Conservation (phyloP, 1,140 invertebrate genomes). For the Lordiphosa mommai region DNA sequence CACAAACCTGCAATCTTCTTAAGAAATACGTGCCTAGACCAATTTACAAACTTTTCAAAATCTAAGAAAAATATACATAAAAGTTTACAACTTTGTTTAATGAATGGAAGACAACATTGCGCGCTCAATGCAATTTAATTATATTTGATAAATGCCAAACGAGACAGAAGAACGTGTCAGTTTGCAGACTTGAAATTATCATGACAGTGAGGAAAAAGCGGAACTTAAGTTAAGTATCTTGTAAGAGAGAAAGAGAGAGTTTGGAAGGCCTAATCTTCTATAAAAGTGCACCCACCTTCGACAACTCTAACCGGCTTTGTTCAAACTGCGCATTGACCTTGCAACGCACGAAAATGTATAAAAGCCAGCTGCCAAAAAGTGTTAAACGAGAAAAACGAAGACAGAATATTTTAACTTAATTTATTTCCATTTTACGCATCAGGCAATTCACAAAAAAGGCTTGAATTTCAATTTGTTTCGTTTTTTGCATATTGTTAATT, state of each 20-base stretch:
- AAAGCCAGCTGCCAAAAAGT: conserved; percentile 38
- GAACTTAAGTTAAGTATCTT: conserved; percentile 10
- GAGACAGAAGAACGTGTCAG: conserved; percentile 35
- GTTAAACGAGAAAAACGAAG: conserved; percentile 58
- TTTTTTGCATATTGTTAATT: conserved; percentile 68
- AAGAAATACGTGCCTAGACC: no score
- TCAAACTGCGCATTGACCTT: conserved; percentile 55
- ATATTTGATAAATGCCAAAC: conserved; percentile 13
- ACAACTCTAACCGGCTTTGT: conserved; percentile 15
- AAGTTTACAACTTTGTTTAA: not conserved
- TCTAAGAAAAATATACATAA: no score
- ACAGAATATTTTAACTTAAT: conserved; percentile 75
- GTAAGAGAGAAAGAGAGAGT: not conserved
- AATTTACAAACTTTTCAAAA: no score
- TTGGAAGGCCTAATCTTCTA: conserved; percentile 20
- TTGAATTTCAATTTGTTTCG: conserved; percentile 29
- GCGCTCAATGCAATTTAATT: not conserved
- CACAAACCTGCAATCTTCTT: no score
- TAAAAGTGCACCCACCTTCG: conserved; percentile 18
- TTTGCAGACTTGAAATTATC: conserved; percentile 17
- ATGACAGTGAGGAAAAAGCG: conserved; percentile 15
- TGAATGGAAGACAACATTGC: no score
- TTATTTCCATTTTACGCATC: conserved; percentile 64
- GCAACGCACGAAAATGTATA: conserved; percentile 62
- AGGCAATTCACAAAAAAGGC: conserved; percentile 31